Evolutionary conservation across 2,113 vertebrate species (phyloP).

Genomic region (Athene cunicularia): DNA sequence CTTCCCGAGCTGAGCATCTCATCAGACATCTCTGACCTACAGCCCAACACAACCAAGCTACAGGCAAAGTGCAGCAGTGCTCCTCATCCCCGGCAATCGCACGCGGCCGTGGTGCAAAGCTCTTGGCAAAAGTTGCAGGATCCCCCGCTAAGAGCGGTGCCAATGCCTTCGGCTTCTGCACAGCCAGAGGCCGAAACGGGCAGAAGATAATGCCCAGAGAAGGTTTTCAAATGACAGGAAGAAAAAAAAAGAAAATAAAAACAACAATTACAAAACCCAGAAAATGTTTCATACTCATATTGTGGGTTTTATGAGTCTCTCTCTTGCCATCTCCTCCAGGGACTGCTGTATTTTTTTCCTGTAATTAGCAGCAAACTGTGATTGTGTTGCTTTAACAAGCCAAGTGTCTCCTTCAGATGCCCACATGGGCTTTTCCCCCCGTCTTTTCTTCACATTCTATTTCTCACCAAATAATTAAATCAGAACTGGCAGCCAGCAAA

Average conservation of each 20-base stretch:
- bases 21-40: neutral
- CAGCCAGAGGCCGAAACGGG: neutral
- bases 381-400: neutral
- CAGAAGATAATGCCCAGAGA: neutral
- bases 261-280: neutral
- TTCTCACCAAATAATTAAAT: neutral
- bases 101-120: fast-evolving
- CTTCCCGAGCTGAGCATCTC: neutral
- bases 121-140: no score
- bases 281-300: neutral
- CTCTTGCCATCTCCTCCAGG: conserved; percentile 3
- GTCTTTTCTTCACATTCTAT: neutral
- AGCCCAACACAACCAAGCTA: fast-evolving
- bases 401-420: neutral
- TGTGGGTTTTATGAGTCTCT: neutral
- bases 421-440: neutral
- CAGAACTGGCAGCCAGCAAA: neutral
- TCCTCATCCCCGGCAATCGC: fast-evolving
- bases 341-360: neutral
- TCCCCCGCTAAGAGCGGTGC: neutral
- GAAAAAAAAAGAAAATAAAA: neutral
- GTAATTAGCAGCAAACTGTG: conserved; percentile 24
- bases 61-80: fast-evolving
- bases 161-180: neutral
- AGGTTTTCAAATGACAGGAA: neutral